Evolutionary conservation across 53 echinoderm and acorn worm species (phyloP), one percentile per base, ranked within the genome.

Genomic region (Paracentrotus lividus): DNA sequence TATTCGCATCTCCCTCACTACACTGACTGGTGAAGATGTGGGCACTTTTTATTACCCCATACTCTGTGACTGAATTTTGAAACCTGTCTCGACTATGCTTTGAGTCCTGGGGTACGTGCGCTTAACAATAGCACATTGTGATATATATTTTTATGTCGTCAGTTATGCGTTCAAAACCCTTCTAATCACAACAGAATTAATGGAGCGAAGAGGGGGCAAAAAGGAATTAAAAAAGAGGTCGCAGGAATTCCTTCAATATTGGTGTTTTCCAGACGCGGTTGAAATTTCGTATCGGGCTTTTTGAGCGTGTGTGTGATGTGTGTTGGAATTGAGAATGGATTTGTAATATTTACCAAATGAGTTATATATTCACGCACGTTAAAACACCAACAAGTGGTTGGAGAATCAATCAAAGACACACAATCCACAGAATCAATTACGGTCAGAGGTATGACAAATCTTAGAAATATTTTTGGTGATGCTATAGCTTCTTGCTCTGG

Each of bases 61-160:
- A 43, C 77, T 77, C 77, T 77, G 77, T 23, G 42, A 77, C 18
- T 77, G 77, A 77, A 77, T 77, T 77, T 77, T 43, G 77, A 77
- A 77, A 77, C 77, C 77, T 42, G 77, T 77, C 77, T 77, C 77
- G 77, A 15, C 43, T 77, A 77, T 77, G 43, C 77, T 77, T 52
- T 21, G 33, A 85, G 85, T 52, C 85, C 85, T 44, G 51, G 52
- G 85, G 85, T 52, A 85, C 85, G 85, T 85, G 85, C 85, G 85
- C 52, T 14, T 33, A 92, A 92, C 92, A 92, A 92, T 92, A 92
- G 54, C 51, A 32, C 59, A 53, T 92, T 92, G 92, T 92, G 77
- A 92, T 57, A 92, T n/a, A 92, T 92, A 92, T 92, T 92, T 77
- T 92, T 77, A 92, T 77, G 92, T 77, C 92, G 92, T 77, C 77